Conservation (phyloP, 1,140 invertebrate species). For the Oryctes rhinoceros region DNA sequence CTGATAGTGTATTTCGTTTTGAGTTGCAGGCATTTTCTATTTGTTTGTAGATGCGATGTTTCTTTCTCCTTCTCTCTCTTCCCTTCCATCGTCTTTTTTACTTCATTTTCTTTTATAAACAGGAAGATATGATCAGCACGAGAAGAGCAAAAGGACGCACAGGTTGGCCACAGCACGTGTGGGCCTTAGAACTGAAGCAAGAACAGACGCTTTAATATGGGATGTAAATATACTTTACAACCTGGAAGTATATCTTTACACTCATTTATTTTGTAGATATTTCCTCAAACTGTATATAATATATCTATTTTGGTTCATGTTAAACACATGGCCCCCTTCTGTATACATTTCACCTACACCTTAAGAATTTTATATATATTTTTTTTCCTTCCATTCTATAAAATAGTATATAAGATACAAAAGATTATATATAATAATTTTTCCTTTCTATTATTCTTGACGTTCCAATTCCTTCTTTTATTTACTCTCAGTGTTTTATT, state of each 20-base stretch:
- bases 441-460: background rate
- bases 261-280: conserved; percentile 55
- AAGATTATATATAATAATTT: background rate
- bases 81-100: background rate
- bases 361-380: conserved; percentile 59
- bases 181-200: conserved; percentile 88
- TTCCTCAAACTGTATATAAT: conserved; percentile 59
- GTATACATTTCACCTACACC: conserved; percentile 58
- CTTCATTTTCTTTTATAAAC: conserved; percentile 49
- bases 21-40: background rate
- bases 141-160: conserved; percentile 80
- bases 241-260: conserved; percentile 54
- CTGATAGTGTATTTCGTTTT: background rate
- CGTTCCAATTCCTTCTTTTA: background rate
- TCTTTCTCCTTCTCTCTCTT: background rate
- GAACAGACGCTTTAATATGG: conserved; percentile 64
- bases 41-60: background rate
- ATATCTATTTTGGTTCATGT: conserved; percentile 57
- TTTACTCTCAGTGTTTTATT: background rate
- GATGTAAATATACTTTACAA: conserved; percentile 50
- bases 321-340: conserved; percentile 58
- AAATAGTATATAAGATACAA: conserved; percentile 24
- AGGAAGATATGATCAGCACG: conserved; percentile 56
- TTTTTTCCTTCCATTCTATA: conserved; percentile 2
- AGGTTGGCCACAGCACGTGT: conserved; percentile 95